phyloP scores from a whole-genome alignment of 2,888 invertebrate genomes.

The Esperia sulphurella region DNA sequence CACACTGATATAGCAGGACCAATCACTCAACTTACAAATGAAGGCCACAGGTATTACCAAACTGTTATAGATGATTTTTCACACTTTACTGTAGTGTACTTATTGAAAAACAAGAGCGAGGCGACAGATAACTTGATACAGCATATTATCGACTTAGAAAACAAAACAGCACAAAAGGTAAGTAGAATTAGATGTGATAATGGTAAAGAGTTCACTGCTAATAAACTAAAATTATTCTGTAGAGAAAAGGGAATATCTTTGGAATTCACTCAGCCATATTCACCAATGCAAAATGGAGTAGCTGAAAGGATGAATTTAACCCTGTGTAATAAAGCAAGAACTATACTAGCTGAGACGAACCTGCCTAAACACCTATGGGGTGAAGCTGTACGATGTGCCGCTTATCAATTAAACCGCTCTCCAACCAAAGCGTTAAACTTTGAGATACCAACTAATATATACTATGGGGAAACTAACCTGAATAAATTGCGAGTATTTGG shows the following conservation, averaged over 20 bases:
- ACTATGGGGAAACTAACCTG: not conserved
- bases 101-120: slow-evolving; percentile 17
- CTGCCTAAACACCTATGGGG: slow-evolving; percentile 17
- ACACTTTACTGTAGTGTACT: slow-evolving; percentile 14
- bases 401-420: slow-evolving; percentile 15
- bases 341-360: slow-evolving; percentile 11
- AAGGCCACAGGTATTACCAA: slow-evolving; percentile 14
- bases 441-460: slow-evolving; percentile 6
- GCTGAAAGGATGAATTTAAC: slow-evolving; percentile 11
- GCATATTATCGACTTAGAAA: slow-evolving; percentile 15
- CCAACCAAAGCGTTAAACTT: slow-evolving; percentile 13
- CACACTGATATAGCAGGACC: slow-evolving; percentile 20
- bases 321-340: slow-evolving; percentile 9
- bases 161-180: slow-evolving; percentile 10
- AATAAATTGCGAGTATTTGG: slow-evolving; percentile 12
- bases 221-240: slow-evolving; percentile 5
- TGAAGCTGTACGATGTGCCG: slow-evolving; percentile 14
- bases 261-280: slow-evolving; percentile 9
- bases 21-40: slow-evolving; percentile 5
- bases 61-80: slow-evolving; percentile 17
- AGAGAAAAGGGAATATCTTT: slow-evolving; percentile 8
- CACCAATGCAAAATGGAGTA: slow-evolving; percentile 10
- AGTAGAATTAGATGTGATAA: slow-evolving; percentile 16
- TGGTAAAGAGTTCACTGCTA: slow-evolving; percentile 11
- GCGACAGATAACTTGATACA: slow-evolving; percentile 16